Conservation (phyloP, 2,888 invertebrate genomes). For the Nymphalis c-album region DNA sequence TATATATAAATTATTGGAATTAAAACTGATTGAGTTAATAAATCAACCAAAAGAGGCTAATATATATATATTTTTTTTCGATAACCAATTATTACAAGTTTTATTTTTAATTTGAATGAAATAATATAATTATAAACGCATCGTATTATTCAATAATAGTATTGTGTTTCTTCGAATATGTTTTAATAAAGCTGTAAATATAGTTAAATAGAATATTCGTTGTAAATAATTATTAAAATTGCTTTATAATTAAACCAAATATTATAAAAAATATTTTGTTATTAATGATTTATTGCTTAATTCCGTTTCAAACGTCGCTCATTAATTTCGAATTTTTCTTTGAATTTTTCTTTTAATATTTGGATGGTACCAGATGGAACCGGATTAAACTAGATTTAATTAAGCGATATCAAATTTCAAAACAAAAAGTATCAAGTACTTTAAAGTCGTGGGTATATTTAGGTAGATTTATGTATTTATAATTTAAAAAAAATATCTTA, state of each 20-base stretch:
- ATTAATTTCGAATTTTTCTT: conserved; percentile 23
- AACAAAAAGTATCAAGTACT: not conserved
- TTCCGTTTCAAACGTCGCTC: conserved; percentile 11
- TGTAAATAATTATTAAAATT: not conserved
- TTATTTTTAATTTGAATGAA: too few species aligned
- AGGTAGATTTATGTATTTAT: not conserved
- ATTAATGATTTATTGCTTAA: conserved; percentile 12
- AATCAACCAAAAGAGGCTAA: too few species aligned
- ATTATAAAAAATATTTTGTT: not conserved
- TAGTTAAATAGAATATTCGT: too few species aligned
- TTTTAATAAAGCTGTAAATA: conserved; percentile 1
- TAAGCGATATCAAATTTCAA: conserved; percentile 8
- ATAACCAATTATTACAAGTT: too few species aligned
- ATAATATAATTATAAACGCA: too few species aligned
- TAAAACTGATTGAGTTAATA: too few species aligned
- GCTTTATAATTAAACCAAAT: conserved; percentile 6
- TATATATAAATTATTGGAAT: too few species aligned
- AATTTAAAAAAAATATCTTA: too few species aligned
- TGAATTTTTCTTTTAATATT: conserved; percentile 18
- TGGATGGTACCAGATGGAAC: conserved; percentile 23
- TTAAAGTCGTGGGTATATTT: not conserved
- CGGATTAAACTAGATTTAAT: conserved; percentile 22
- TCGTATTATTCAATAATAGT: too few species aligned
- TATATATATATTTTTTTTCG: too few species aligned
- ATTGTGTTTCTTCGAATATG: not conserved